phyloP scores from a whole-genome alignment of 1,140 invertebrate genomes.

The Homarus americanus region DNA sequence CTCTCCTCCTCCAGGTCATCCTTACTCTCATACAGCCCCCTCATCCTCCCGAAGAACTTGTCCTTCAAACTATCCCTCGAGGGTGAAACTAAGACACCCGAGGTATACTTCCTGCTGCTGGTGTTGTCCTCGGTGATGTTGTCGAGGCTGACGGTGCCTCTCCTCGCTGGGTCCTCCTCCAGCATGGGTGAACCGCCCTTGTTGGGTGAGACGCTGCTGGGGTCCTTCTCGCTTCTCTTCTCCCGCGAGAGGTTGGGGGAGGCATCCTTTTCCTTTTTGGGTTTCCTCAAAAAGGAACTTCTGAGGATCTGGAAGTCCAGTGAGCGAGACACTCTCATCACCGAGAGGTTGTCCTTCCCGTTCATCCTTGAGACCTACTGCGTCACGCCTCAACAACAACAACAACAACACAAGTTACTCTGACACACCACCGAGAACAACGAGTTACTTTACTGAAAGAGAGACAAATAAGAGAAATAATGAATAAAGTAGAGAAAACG shows the following conservation, averaged over 20 bases:
- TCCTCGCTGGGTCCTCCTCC: background rate
- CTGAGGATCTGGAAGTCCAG: slow-evolving; percentile 45
- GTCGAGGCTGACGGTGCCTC: slow-evolving; percentile 8
- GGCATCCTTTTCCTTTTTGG: background rate
- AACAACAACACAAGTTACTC: no score
- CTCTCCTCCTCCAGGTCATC: slow-evolving; percentile 16
- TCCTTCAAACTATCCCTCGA: slow-evolving; percentile 32
- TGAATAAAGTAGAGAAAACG: no score
- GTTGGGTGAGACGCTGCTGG: background rate
- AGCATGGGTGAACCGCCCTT: background rate
- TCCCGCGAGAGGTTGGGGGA: background rate
- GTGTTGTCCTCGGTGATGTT: background rate
- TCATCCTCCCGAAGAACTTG: slow-evolving; percentile 18
- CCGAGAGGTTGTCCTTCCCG: background rate
- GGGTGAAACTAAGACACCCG: background rate
- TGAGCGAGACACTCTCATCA: slow-evolving; percentile 22
- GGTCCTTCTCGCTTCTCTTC: background rate
- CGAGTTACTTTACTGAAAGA: no score
- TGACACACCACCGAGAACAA: no score
- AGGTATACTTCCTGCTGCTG: background rate
- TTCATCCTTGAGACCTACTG: no score
- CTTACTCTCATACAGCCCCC: slow-evolving; percentile 15
- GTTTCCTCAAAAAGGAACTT: slow-evolving; percentile 44
- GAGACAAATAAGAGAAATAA: no score
- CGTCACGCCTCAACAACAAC: no score